These are phyloP conservation scores for Chaenogobius annularis DNA, from an alignment of 2,113 vertebrate species.

Conservation along the genomic window DNA sequence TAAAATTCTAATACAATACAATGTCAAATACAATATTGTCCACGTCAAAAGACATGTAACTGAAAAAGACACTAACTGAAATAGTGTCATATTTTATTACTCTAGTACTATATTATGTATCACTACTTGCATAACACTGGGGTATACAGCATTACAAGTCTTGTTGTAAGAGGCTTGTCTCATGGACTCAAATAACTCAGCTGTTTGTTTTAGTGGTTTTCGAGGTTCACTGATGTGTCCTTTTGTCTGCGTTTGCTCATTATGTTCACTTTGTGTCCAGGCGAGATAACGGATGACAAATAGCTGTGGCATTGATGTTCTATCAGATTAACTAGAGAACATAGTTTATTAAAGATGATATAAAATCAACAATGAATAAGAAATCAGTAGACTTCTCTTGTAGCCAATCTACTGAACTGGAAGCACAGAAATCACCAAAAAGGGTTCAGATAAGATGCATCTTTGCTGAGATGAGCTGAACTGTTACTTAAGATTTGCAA, in stretches of 20 bases:
- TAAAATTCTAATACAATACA: no score
- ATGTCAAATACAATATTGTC: no score
- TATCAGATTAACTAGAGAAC: neutral
- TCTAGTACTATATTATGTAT: no score
- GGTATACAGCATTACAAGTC: no score
- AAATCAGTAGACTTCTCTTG: neutral
- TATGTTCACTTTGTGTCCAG: slow-evolving; percentile 7
- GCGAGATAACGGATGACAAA: neutral
- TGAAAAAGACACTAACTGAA: no score
- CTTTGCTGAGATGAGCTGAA: neutral
- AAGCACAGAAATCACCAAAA: neutral
- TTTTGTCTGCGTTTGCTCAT: neutral
- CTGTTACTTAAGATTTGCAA: neutral
- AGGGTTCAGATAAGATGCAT: neutral
- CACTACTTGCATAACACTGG: no score
- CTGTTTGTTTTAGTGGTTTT: neutral
- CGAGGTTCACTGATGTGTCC: neutral
- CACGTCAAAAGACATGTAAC: no score
- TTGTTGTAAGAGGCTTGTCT: neutral
- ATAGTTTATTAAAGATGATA: neutral
- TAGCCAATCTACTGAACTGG: neutral
- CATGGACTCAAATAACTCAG: neutral
- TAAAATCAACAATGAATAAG: neutral
- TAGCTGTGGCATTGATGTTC: neutral
- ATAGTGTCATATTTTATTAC: no score